Conservation (phyloP, 2,888 invertebrate genomes). For the Nasonia oneida region DNA sequence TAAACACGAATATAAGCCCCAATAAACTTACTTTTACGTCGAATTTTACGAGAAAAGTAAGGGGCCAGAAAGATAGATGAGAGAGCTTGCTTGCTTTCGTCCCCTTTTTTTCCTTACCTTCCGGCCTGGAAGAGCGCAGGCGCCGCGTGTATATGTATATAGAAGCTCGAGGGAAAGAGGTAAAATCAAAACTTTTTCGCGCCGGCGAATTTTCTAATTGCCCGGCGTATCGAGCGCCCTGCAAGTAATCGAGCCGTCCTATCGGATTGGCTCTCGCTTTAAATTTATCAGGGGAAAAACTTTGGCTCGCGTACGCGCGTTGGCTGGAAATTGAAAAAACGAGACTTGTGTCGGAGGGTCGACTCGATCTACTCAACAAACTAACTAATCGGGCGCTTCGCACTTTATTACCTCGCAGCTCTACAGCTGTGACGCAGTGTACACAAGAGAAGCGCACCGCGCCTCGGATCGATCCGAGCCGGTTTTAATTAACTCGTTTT, state of each 20-base stretch:
- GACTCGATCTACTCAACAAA: neutral
- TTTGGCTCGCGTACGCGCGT: neutral
- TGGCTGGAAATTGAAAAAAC: neutral
- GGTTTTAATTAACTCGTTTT: neutral
- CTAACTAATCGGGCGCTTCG: neutral
- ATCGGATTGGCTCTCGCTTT: slow-evolving; percentile 23
- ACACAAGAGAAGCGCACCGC: too few relatives aligned
- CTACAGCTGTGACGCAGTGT: too few relatives aligned
- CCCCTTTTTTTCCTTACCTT: neutral
- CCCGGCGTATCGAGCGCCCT: neutral
- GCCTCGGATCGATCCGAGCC: neutral
- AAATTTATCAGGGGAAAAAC: slow-evolving; percentile 43
- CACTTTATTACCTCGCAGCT: neutral
- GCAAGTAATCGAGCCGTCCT: slow-evolving; percentile 31
- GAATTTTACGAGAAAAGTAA: slow-evolving; percentile 52
- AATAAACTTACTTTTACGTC: slow-evolving; percentile 52
- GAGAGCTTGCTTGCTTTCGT: slow-evolving; percentile 5
- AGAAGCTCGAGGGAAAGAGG: neutral
- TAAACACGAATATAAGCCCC: slow-evolving; percentile 55
- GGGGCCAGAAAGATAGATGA: slow-evolving; percentile 46
- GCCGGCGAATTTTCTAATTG: slow-evolving; percentile 46
- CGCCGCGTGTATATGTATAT: too few relatives aligned
- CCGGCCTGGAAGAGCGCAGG: neutral
- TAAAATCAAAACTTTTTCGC: slow-evolving; percentile 46
- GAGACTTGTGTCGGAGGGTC: neutral